Conservation (phyloP, 1,140 invertebrate species). For the Mercenaria mercenaria region DNA sequence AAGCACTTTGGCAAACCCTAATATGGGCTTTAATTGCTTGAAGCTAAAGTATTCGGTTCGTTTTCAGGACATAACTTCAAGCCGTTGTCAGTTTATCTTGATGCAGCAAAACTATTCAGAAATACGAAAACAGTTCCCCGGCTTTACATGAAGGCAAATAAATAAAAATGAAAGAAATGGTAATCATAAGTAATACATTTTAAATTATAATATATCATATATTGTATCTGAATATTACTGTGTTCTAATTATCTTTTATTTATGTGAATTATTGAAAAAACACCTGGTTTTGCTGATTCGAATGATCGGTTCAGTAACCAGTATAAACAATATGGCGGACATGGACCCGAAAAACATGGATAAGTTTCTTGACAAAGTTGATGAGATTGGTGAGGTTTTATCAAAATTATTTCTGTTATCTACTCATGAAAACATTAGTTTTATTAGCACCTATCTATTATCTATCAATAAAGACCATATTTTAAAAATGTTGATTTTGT, state of each 20-base stretch:
- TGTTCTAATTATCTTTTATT: too few species aligned
- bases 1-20: too few species aligned
- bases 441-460: too few species aligned
- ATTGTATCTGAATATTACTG: too few species aligned
- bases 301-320: slow-evolving; percentile 25
- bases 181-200: background rate
- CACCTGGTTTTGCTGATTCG: too few species aligned
- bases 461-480: too few species aligned
- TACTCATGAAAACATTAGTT: too few species aligned
- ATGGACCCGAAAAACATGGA: slow-evolving; percentile 65
- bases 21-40: too few species aligned
- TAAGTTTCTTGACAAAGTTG: slow-evolving; percentile 79
- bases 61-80: background rate
- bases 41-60: too few species aligned
- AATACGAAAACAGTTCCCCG: background rate
- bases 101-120: background rate
- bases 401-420: too few species aligned
- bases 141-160: background rate
- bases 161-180: background rate
- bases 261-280: too few species aligned
- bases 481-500: too few species aligned
- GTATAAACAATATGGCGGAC: slow-evolving; percentile 62
- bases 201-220: background rate
- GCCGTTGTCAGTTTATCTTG: background rate
- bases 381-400: slow-evolving; percentile 76